Percentiles rank a stretch among this genome's conserved stretches.
Evolutionary conservation across 2,888 invertebrate genomes (phyloP).

Genomic region (Microctonus aethiopoides): DNA sequence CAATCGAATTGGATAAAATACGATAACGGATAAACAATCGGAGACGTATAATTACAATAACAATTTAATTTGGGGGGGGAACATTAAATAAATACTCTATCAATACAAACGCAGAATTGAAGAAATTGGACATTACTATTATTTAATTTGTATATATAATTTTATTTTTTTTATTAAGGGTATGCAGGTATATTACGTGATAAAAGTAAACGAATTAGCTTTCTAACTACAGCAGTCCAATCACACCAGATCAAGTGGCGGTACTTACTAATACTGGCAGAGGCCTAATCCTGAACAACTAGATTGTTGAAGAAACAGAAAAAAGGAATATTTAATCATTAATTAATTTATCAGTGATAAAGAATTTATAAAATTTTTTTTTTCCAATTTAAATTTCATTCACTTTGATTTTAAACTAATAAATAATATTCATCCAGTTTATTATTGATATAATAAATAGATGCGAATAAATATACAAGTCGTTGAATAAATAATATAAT

Average conservation of each 20-base stretch:
- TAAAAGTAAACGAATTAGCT: constrained; percentile 62
- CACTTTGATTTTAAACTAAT: background rate
- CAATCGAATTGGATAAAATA: constrained; percentile 21
- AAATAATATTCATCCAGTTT: background rate
- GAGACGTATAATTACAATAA: background rate
- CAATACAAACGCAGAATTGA: background rate
- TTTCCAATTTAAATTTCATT: constrained; percentile 11
- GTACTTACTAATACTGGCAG: constrained; percentile 98
- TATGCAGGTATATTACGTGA: constrained; percentile 41
- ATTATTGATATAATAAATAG: too few species aligned
- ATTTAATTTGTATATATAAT: background rate
- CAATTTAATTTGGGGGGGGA: background rate
- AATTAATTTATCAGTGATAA: constrained; percentile 43
- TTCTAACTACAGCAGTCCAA: constrained; percentile 68
- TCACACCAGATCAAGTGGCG: constrained; percentile 69
- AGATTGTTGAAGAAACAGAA: constrained; percentile 72
- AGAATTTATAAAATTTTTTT: constrained; percentile 31
- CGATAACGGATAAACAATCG: constrained; percentile 26
- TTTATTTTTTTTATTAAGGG: constrained; percentile 20
- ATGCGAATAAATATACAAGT: too few species aligned
- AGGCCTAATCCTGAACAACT: constrained; percentile 99
- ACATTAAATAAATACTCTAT: background rate
- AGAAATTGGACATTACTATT: background rate
- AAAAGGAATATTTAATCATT: constrained; percentile 57
- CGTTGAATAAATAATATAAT: too few species aligned